A percentile compares a stretch with the other conserved stretches of the same genome.
Evolutionary conservation across 2,888 invertebrate species (phyloP).

Genomic region (Pachycephus smyrnensis): DNA sequence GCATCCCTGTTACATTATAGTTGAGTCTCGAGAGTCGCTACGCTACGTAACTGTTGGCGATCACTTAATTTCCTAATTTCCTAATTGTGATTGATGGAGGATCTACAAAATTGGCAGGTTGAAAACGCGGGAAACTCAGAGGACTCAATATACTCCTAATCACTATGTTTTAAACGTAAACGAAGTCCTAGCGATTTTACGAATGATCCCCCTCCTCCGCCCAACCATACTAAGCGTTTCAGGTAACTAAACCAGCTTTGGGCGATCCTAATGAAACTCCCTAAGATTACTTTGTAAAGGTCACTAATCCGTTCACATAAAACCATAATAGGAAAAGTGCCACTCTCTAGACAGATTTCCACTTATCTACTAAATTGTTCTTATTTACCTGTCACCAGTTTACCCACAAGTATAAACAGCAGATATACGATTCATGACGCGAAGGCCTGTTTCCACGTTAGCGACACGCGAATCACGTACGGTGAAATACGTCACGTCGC

Average conservation of each 20-base stretch:
- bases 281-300: background rate
- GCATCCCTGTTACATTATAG: conserved; percentile 4
- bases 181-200: background rate
- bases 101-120: conserved; percentile 21
- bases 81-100: conserved; percentile 25
- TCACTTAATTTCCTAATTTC: conserved; percentile 18
- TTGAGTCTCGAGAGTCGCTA: conserved; percentile 11
- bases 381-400: background rate
- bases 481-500: background rate
- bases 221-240: background rate
- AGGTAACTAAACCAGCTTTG: background rate
- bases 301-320: background rate
- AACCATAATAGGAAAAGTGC: background rate
- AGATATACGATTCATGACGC: background rate
- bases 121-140: background rate
- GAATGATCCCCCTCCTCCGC: background rate
- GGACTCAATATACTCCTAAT: conserved; percentile 1
- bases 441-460: background rate
- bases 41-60: conserved; percentile 7
- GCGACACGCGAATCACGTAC: background rate
- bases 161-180: background rate
- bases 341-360: background rate
- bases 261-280: background rate
- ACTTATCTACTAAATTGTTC: background rate
- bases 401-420: background rate